Evolutionary conservation across 37 sponge, comb jelly and placozoan species (phyloP).

Genomic region (Diacarnus erythraeanus): DNA sequence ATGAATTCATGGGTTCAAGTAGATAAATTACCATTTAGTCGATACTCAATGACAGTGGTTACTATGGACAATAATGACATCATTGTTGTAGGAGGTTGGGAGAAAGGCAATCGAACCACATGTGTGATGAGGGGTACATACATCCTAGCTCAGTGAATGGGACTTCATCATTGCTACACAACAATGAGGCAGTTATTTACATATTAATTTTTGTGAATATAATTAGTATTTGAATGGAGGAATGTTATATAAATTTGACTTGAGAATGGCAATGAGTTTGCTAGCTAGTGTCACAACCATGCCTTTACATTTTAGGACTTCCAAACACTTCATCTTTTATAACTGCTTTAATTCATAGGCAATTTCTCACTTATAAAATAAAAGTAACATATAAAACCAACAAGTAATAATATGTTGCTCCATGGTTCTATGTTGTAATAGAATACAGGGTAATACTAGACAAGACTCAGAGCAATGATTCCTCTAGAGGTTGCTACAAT

Average conservation of each 20-base stretch:
- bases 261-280: no score
- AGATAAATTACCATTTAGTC: background rate
- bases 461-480: slow-evolving; percentile 46
- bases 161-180: no score
- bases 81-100: background rate
- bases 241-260: no score
- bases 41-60: background rate
- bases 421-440: background rate
- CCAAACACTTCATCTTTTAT: slow-evolving; percentile 50
- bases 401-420: background rate
- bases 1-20: background rate
- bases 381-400: background rate
- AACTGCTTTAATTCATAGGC: no score
- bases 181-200: no score
- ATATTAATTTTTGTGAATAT: no score
- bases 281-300: no score
- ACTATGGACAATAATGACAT: background rate
- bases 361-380: no score
- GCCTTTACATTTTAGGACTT: background rate
- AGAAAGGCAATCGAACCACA: background rate
- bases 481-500: slow-evolving; percentile 61
- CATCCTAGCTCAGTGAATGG: no score
- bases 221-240: no score
- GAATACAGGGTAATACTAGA: slow-evolving; percentile 39
- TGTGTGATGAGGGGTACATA: background rate